These are phyloP conservation scores for Plutomurus gul DNA, from an alignment of 1,140 invertebrate species.

Conservation along the genomic window DNA sequence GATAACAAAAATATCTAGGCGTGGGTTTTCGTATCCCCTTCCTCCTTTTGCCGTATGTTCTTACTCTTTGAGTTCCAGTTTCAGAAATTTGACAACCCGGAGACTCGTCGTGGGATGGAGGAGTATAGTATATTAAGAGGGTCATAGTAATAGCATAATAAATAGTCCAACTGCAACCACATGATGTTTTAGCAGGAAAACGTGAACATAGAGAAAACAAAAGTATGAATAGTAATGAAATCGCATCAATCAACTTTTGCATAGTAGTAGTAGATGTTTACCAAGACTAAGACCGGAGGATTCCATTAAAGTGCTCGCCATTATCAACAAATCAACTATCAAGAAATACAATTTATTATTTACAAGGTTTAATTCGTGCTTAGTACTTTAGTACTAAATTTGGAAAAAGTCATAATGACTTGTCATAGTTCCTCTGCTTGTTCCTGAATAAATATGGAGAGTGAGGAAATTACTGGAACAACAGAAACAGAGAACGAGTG, in stretches of 20 bases:
- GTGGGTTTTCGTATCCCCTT: constrained; percentile 1
- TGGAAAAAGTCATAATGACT: background rate
- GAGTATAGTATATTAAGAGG: background rate
- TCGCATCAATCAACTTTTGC: too few relatives aligned
- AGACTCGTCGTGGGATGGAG: background rate
- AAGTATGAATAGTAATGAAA: too few relatives aligned
- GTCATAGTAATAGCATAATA: too few relatives aligned
- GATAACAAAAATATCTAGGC: background rate
- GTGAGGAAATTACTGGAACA: background rate
- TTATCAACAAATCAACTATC: too few relatives aligned
- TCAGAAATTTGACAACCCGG: background rate
- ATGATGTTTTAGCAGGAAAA: background rate
- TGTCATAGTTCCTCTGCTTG: background rate
- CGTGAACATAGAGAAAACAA: background rate
- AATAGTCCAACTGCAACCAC: too few relatives aligned
- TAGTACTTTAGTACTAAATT: too few relatives aligned
- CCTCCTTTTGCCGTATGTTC: background rate
- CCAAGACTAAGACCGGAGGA: too few relatives aligned
- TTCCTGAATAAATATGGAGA: background rate
- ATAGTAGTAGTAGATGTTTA: too few relatives aligned
- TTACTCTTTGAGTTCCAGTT: too few relatives aligned
- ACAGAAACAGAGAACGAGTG: background rate
- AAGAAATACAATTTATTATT: too few relatives aligned
- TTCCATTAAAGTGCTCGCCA: too few relatives aligned
- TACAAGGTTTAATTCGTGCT: too few relatives aligned